Evolutionary conservation across 2,113 vertebrate species (phyloP), one percentile per base, ranked within the genome.

Genomic region (Cepphus grylle): DNA sequence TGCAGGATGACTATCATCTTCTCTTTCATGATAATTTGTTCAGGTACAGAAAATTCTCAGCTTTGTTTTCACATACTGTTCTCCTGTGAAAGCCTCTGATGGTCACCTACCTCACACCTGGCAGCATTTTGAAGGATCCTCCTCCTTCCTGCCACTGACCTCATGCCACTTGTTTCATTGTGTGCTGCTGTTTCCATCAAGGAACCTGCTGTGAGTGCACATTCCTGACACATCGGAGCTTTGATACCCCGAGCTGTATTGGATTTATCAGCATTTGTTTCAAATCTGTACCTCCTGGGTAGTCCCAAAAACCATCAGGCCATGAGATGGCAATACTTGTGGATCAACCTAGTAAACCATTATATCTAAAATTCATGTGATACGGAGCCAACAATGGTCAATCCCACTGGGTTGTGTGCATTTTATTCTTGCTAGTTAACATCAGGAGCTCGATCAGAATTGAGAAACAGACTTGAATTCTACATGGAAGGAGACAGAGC

Each of bases 271-370:
- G 29, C 15, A 12, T 8, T 29, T 32, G 3, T 81, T 88, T 81
- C 45, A 65, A 20, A 26, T 18, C 22, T 81, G 8, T 52, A 38
- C 9, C 23, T 81, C 34, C 40, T 61, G 43, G 3, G n/a, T 20
- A 65, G 16, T 15, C 26, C 11, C 20, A 84, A 49, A 69, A 86
- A 42, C 17, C 67, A 94, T 40, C 3, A 93, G 53, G 6, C 43
- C 58, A 56, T 8, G 30, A 62, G n/a, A 78, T 0, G 3, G 5
- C 52, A 76, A 5, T 15, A 18, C 26, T 52, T 55, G 43, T n/a
- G 62, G 43, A 20, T 65, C 19, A 66, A 5, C 5, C 8, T 47
- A 74, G 81, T 15, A 65, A 53, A 43, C 0, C 0, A 0, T n/a
- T 77, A 8, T 23, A 47, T 45, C 30, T 5, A 70, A 93, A 87